These are phyloP conservation scores for Euwallacea fornicatus DNA, from an alignment of 1,140 invertebrate species.

Conservation along the genomic window DNA sequence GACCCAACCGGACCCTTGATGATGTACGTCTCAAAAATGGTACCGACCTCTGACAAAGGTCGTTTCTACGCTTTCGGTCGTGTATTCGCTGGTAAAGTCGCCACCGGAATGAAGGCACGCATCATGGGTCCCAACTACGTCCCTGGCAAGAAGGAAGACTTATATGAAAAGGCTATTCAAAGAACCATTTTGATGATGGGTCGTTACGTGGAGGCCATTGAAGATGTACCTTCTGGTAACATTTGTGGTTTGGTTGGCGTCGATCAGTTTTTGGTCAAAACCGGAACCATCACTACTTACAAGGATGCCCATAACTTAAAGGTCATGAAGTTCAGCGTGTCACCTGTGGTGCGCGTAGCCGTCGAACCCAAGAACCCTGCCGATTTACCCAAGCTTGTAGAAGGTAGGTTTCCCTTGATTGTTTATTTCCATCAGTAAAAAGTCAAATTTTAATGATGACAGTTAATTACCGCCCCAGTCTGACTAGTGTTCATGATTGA, in stretches of 20 bases:
- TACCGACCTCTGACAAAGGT: slow-evolving; percentile 98
- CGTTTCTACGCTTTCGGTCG: slow-evolving; percentile 99
- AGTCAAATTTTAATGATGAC: slow-evolving; percentile 32
- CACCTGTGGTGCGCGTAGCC: slow-evolving; percentile 98
- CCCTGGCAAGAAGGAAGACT: slow-evolving; percentile 98
- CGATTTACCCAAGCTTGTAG: slow-evolving; percentile 98
- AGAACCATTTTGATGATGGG: slow-evolving; percentile 99
- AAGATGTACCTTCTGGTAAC: slow-evolving; percentile 99
- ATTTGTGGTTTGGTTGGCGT: slow-evolving; percentile 99
- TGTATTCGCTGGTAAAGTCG: slow-evolving; percentile 96
- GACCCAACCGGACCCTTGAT: slow-evolving; percentile 96
- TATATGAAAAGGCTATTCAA: slow-evolving; percentile 99
- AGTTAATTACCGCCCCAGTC: slow-evolving; percentile 40
- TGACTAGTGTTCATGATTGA: slow-evolving; percentile 34
- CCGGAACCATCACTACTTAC: slow-evolving; percentile 98
- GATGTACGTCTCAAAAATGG: slow-evolving; percentile 99
- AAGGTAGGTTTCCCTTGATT: slow-evolving; percentile 62
- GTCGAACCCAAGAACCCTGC: slow-evolving; percentile 99
- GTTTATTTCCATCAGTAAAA: too few relatives aligned
- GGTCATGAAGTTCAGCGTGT: slow-evolving; percentile 99
- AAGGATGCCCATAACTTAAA: slow-evolving; percentile 99
- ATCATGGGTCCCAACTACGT: slow-evolving; percentile 99
- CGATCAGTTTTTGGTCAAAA: slow-evolving; percentile 99
- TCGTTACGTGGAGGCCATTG: slow-evolving; percentile 98
- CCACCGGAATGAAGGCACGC: slow-evolving; percentile 93